Evolutionary conservation across 2,797 vertebrate genomes (phyloP).

Genomic region (Diceros bicornis): DNA sequence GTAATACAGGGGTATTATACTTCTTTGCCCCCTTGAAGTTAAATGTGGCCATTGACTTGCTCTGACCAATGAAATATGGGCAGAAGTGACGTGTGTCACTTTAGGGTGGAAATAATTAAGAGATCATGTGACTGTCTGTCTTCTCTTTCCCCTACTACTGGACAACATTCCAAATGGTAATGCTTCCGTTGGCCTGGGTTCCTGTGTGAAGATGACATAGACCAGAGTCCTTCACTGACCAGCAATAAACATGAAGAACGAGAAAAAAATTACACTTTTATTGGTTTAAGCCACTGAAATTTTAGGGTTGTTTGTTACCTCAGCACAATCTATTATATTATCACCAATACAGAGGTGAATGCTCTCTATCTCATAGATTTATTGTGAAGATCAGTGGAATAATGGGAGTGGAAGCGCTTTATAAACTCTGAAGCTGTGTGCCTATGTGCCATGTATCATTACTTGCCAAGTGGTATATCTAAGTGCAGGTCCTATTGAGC

Average conservation of each 20-base stretch:
- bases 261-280: background rate
- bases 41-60: background rate
- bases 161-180: background rate
- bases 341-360: background rate
- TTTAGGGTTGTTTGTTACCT: background rate
- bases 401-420: background rate
- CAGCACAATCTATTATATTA: constrained; percentile 15
- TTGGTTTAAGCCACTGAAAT: background rate
- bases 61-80: background rate
- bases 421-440: constrained; percentile 24
- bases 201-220: background rate
- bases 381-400: constrained; percentile 17
- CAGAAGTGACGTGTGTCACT: background rate
- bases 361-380: background rate
- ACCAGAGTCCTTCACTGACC: background rate
- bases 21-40: constrained; percentile 1
- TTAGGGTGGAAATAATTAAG: background rate
- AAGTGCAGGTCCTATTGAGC: background rate
- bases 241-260: background rate
- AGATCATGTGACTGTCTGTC: background rate
- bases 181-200: background rate
- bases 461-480: background rate
- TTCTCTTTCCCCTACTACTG: background rate
- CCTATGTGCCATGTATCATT: background rate
- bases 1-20: background rate